Evolutionary conservation across 2,888 invertebrate genomes (phyloP), one percentile per base, ranked within the genome.

Genomic region (Lysandra coridon): DNA sequence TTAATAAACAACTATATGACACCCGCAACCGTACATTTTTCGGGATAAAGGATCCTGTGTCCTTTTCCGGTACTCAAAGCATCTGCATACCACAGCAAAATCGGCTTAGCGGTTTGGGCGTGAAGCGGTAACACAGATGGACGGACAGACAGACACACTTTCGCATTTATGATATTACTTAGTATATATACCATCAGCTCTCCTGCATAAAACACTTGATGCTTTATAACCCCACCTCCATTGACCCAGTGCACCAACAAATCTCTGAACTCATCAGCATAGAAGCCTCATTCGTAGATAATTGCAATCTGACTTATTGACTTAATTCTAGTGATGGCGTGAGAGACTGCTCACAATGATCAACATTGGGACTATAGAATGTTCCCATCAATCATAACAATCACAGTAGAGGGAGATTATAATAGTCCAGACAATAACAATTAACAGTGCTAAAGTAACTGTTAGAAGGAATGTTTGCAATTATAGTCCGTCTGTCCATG

Each of bases 301-400:
- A 69, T 69, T 69, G 69, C 33, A 69, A 12, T 33, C 33, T 64
- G 64, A 64, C 30, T 69, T 69, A 69, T 69, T 69, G 69, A 69
- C 69, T 69, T 69, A 33, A 69, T 69, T 69, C 69, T 5, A 69
- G 7, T 64, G 64, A 64, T 23, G 69, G 33, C 69, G 33, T 69
- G 69, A 33, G 69, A 69, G 33, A 33, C 1, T 33, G 69, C 7
- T 69, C 6, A 69, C 69, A 69, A 69, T 69, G 14, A 10, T 30
- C 30, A 1, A 33, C 69, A 69, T 33, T 37, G 33, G 33, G 69
- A 17, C 4, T 30, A 69, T 30, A 69, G 69, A 69, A 69, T 12
- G 69, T 69, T 69, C 69, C 33, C 69, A 69, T 69, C 33, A 17
- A 30, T 37, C 49, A 75, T 75, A 49, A 75, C 75, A 75, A 75